Evolutionary conservation across 2,797 vertebrate genomes (phyloP), one percentile per base, ranked within the genome.

Genomic region (Cryptoprocta ferox): DNA sequence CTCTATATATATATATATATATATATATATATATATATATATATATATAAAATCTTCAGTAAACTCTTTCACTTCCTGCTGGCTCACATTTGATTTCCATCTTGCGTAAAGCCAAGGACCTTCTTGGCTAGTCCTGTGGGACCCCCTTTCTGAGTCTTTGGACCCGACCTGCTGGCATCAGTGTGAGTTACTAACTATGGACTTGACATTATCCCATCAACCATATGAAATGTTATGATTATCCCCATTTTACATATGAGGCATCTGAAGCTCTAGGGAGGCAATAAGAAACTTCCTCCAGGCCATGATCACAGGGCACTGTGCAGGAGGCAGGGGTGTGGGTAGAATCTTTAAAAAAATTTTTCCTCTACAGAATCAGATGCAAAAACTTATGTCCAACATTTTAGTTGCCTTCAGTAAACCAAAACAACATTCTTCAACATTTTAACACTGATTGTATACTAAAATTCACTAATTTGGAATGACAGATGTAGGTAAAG

Each of bases 351-450:
- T 68, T 12, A 0, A 2, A 75, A 66, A 66, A 73, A 70, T 39
- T 35, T 53, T 53, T 90, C 28, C 59, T 37, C 50, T 81, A 21
- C 32, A 94, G 65, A 93, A 70, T 88, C 28, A 95, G 65, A 68
- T 30, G 30, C 30, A 96, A 88, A 91, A 97, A 35, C 10, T 66
- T 79, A 82, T 63, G 16, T 30, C 53, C 80, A 95, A 16, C 2
- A 39, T 78, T 78, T 94, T n/a, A 90, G 45, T 53, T 59, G 26
- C 37, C 53, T 96, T 81, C 53, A 82, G 16, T 86, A 89, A 89
- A 59, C 56, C n/a, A 89, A 81, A 76, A 90, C 26, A 56, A 56
- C 19, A 95, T 81, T 71, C n/a, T 89, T 4, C 13, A 81, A 19
- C 66, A 88, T 48, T 92, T 86, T 86, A 96, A 35, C 61, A 73